Percentiles rank a stretch among this genome's conserved stretches.
These are phyloP conservation scores for Machimus atricapillus DNA, from an alignment of 2,888 invertebrate genomes.

Conservation along the genomic window DNA sequence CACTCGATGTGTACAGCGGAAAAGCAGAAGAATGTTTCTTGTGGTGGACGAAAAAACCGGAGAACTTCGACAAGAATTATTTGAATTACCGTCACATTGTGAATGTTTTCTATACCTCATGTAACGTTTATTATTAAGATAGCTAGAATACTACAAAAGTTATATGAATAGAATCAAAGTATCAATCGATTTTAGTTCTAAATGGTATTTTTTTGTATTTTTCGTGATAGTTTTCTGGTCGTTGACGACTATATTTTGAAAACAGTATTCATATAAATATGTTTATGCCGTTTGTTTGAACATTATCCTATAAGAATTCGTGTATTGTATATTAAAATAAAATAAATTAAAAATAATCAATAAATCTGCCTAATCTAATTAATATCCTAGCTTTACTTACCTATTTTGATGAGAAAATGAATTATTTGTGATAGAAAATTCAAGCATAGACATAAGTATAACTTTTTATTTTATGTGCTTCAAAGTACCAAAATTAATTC, in stretches of 20 bases:
- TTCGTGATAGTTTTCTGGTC: too few relatives aligned
- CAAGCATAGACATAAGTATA: not conserved
- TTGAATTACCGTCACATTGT: not conserved
- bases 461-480: not conserved
- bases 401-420: too few relatives aligned
- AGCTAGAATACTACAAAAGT: not conserved
- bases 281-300: not conserved
- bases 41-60: not conserved
- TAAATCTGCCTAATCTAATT: not conserved
- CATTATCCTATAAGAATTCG: not conserved
- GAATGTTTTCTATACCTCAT: not conserved
- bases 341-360: not conserved
- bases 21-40: not conserved
- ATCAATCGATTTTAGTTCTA: not conserved
- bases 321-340: not conserved
- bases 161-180: too few relatives aligned
- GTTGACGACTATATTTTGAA: not conserved
- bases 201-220: not conserved
- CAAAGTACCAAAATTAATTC: not conserved
- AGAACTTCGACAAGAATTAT: not conserved
- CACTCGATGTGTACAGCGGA: not conserved
- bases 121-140: not conserved
- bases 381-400: too few relatives aligned
- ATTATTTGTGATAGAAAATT: too few relatives aligned
- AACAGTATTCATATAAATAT: not conserved